Base-by-base conservation (phyloP, 2,797 vertebrate species). In the Mareca strepera region DNA sequence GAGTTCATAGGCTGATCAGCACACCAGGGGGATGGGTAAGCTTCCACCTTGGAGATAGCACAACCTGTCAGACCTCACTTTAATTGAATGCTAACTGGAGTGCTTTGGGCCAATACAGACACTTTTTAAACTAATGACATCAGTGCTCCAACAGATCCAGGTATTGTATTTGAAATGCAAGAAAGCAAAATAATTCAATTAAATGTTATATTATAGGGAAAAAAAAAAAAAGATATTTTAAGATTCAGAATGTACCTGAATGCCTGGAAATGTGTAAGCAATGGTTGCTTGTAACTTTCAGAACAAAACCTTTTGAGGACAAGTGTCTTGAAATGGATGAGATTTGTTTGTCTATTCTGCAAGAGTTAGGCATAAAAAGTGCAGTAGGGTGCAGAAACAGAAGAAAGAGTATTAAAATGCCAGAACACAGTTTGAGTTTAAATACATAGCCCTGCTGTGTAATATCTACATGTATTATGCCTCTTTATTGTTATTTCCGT, bases 1-100 rank as follows among this genome's bases (percentile, higher is more conserved):
- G 78, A 92, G 67, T 78, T 93, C 20, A 2, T 72, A 64, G 79
- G 35, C 70, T 88, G 75, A 58, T 76, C 75, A 62, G 25, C 64
- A 17, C 1, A 0, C 43, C 21, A 28, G 59, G 53, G 9, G 2
- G 43, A 64, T 0, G 5, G 72, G 46, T 43, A 82, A 89, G 73
- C 72, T 58, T 92, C 73, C 37, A 4, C n/a, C 55, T 44, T 73
- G 37, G 84, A 58, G 37, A 33, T 62, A 90, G 63, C 59, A 46
- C 20, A 73, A 18, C 31, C 59, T 86, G 75, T 79, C 78, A 89
- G 67, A 44, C 37, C 11, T 76, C 10, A 17, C 20, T 79, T 53
- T 44, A 79, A 76, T 1, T 31, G 7, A 76, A 43, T 55, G 31
- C 20, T 55, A 33, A 21, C 67, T 87, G 35, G 7, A 52, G 39